Conservation (phyloP, 2,113 vertebrate genomes). For the Pelusios castaneus region DNA sequence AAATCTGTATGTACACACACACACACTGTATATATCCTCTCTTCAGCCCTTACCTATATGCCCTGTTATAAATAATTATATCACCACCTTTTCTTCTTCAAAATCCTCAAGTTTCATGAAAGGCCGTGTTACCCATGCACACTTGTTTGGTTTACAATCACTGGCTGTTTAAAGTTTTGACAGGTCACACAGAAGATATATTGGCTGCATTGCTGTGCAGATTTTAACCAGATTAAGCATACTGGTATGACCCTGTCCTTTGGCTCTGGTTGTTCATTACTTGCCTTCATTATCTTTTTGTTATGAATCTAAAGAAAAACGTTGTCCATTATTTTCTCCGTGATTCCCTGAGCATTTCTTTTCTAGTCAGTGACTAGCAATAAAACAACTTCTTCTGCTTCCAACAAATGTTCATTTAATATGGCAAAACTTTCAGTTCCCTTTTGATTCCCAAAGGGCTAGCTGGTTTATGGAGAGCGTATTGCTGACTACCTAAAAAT, state of each 20-base stretch:
- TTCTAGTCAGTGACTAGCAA: neutral
- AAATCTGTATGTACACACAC: no score
- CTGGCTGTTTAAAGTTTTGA: neutral
- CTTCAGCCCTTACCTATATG: neutral
- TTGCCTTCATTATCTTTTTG: neutral
- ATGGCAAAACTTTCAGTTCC: neutral
- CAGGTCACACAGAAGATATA: neutral
- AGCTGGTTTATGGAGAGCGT: neutral
- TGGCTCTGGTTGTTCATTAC: neutral
- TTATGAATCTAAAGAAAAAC: neutral
- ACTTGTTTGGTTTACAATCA: neutral
- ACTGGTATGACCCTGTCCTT: neutral
- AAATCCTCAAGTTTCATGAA: neutral
- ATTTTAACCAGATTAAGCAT: neutral
- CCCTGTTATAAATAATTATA: neutral
- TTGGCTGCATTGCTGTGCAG: neutral
- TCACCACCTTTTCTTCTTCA: neutral
- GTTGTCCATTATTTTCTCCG: neutral
- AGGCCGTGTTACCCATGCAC: neutral
- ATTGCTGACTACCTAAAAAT: neutral
- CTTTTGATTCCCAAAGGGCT: neutral
- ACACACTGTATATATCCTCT: neutral
- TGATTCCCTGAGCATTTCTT: neutral
- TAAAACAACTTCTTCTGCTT: neutral
- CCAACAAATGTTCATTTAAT: neutral